phyloP scores from a whole-genome alignment of 64 coral and sea anemone genomes.

The Stichodactyla mertensii region DNA sequence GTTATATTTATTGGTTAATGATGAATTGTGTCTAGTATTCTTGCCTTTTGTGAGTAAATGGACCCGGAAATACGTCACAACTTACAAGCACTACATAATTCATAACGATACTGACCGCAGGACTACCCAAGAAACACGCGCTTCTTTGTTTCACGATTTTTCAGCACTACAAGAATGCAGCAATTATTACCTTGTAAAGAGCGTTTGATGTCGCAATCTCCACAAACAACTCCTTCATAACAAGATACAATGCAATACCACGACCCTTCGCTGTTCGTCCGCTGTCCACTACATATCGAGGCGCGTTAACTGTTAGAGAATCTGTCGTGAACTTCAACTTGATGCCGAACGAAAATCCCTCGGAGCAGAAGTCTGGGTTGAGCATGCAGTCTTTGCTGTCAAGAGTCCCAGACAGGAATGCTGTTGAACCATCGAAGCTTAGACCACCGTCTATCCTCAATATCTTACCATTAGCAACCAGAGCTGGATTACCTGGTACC shows the following conservation, averaged over 20 bases:
- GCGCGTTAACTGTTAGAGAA: constrained; percentile 25
- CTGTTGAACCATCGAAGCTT: constrained; percentile 49
- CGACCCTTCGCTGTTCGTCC: constrained; percentile 42
- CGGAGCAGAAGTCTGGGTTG: constrained; percentile 45
- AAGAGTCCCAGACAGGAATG: constrained; percentile 40
- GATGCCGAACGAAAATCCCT: constrained; percentile 49
- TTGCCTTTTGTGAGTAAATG: too few relatives aligned
- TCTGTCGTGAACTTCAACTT: constrained; percentile 54
- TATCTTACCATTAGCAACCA: constrained; percentile 37
- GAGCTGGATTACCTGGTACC: constrained; percentile 59
- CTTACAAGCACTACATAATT: too few relatives aligned
- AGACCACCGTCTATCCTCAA: constrained; percentile 36
- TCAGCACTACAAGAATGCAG: not conserved
- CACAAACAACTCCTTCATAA: constrained; percentile 40
- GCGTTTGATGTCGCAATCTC: constrained; percentile 45
- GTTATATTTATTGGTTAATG: too few relatives aligned
- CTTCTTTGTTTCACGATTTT: too few relatives aligned
- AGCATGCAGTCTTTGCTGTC: constrained; percentile 40
- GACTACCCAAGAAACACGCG: too few relatives aligned
- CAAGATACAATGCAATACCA: constrained; percentile 48
- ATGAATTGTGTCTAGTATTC: too few relatives aligned
- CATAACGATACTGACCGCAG: too few relatives aligned
- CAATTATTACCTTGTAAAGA: constrained; percentile 37
- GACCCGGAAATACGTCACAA: too few relatives aligned
- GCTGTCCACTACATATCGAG: constrained; percentile 75